Evolutionary conservation across 2,113 vertebrate genomes (phyloP), one percentile per base, ranked within the genome.

Genomic region (Podarcis raffonei): DNA sequence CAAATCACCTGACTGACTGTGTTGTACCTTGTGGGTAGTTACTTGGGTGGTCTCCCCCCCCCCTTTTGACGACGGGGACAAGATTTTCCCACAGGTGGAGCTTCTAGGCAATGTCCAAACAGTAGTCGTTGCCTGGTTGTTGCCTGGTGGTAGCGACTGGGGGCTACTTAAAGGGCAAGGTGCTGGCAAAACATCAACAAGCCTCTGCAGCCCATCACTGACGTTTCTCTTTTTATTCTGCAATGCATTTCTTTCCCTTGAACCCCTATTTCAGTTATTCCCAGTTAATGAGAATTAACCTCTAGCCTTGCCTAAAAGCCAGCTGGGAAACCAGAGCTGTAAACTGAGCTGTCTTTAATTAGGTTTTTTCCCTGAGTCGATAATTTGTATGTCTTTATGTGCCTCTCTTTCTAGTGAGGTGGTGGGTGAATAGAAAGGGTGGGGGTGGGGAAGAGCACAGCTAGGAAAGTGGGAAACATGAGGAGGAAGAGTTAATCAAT

Each of bases 401-500:
- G 80, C 87, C 71, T 59, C 78, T 79, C 23, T 39, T 74, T 88
- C 39, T 12, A 39, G 86, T 1, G 5, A 74, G 83, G 86, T 37
- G 35, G 0, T 4, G 7, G 35, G 42, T 68, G 72, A 88, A 68
- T 62, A 53, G 59, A 78, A 78, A 48, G 68, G 71, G 30, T 12
- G 75, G 48, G 69, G 76, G 35, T 82, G 68, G 5, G 69, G 37
- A 66, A 35, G 74, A 48, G 75, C 15, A 72, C 65, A 57, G 16
- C 23, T 62, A 71, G 72, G 39, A 77, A 76, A 78, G 66, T 59
- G 53, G 37, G 85, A 88, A 89, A 75, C 1, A 1, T 22, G 37
- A 57, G 11, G 68, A 90, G 88, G 84, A 91, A 84, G 92, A 78
- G 86, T 88, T 90, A 80, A 86, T 78, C 13, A 0, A 25, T 83